Percentiles rank a stretch among this genome's conserved stretches.
Evolutionary conservation across 1,140 invertebrate genomes (phyloP).

Genomic region (Lucilia sericata): DNA sequence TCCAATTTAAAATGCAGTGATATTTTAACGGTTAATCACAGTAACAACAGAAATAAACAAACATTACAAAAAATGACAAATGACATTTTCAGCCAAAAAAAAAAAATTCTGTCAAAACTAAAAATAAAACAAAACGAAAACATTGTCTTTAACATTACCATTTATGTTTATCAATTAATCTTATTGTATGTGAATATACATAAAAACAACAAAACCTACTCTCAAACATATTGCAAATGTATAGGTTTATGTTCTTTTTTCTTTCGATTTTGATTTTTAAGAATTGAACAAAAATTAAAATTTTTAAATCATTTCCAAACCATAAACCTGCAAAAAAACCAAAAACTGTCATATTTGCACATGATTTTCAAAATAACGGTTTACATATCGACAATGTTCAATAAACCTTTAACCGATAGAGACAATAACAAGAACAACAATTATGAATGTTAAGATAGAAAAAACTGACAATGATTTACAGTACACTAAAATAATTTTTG

Average conservation of each 20-base stretch:
- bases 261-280: neutral
- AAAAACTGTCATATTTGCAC: conserved; percentile 40
- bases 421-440: neutral
- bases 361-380: conserved; percentile 37
- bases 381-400: conserved; percentile 2
- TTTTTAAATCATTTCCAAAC: conserved; percentile 23
- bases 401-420: neutral
- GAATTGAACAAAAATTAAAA: conserved; percentile 8
- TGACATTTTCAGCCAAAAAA: conserved; percentile 19
- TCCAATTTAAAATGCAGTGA: conserved; percentile 14
- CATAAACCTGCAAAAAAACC: neutral
- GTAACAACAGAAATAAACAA: neutral
- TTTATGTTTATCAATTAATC: conserved; percentile 42
- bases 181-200: neutral
- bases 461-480: too few species aligned
- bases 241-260: too few species aligned
- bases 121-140: neutral
- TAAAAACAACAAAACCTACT: too few species aligned
- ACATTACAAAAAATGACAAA: conserved; percentile 3
- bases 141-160: conserved; percentile 38
- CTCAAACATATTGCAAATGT: too few species aligned
- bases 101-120: neutral
- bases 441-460: too few species aligned
- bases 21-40: conserved; percentile 6
- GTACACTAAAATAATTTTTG: too few species aligned